Evolutionary conservation across 2,113 vertebrate species (phyloP), one percentile per base, ranked within the genome.

Genomic region (Prietella phreatophila): DNA sequence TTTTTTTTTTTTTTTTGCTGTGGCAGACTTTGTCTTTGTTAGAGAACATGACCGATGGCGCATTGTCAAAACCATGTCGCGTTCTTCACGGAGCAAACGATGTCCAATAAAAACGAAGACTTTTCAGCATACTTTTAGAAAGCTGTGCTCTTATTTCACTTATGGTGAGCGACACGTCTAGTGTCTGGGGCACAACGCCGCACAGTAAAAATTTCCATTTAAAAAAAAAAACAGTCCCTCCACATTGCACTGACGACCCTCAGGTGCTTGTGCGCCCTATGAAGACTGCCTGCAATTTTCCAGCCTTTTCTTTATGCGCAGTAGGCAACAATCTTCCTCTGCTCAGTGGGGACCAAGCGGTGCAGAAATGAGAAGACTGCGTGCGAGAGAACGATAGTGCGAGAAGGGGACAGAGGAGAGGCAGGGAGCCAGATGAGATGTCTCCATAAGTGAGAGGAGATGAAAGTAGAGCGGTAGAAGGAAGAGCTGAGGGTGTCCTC

Each of bases 341-440:
- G 71, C 87, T 82, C 89, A 87, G 83, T 36, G 8, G 90, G 88
- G 60, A 86, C 50, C 87, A 67, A 87, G 75, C 69, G 56, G 86
- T 60, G 63, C 42, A 82, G 87, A 93, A 92, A 95, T 94, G 92
- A 93, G 91, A 91, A 91, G 90, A 83, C 84, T 65, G 84, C 7
- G 8, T 80, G 87, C 22, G 50, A 86, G 88, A 39, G 88, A 83
- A 89, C 79, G 82, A 91, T 89, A 90, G 90, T 71, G 86, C 88
- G 88, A 87, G 88, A 90, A 8, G 82, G 78, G 60, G 78, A 88
- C 20, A 33, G 55, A 85, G 58, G 47, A 75, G 80, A 87, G 63
- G 79, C 76, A 90, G 88, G 88, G 84, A 39, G 73, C 90, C 88
- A 90, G 53, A 82, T 87, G 73, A 86, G 87, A 90, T 73, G 87